Percentiles rank a stretch among this genome's conserved stretches.
These are phyloP conservation scores for Elymnias hypermnestra DNA, from an alignment of 1,140 invertebrate species.

Conservation along the genomic window DNA sequence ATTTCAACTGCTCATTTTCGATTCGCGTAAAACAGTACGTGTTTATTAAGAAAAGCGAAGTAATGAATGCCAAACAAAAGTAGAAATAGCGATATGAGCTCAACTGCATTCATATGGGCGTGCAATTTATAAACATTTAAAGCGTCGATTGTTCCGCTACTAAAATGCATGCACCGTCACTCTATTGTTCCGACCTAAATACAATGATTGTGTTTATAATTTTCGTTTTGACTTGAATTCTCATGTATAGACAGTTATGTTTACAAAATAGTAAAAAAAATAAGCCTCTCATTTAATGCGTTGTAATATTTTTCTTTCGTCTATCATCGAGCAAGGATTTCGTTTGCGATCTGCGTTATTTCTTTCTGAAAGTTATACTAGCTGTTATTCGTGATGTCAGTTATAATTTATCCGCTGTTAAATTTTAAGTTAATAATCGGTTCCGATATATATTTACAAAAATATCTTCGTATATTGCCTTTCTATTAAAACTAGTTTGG, in stretches of 20 bases:
- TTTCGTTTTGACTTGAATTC: constrained; percentile 4
- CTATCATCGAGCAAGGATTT: too few relatives aligned
- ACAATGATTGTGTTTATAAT: constrained; percentile 14
- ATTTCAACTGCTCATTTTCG: constrained; percentile 7
- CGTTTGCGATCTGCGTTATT: too few relatives aligned
- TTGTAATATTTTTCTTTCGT: too few relatives aligned
- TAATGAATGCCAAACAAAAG: constrained; percentile 33
- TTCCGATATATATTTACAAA: too few relatives aligned
- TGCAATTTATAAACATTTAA: constrained; percentile 63
- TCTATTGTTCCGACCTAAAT: constrained; percentile 40
- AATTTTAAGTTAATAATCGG: too few relatives aligned
- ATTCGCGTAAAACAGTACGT: constrained; percentile 15
- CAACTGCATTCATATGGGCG: constrained; percentile 38
- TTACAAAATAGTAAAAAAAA: too few relatives aligned
- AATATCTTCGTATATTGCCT: too few relatives aligned
- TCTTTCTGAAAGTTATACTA: too few relatives aligned
- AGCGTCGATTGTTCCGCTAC: constrained; percentile 58
- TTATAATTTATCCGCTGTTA: too few relatives aligned
- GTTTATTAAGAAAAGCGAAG: constrained; percentile 26
- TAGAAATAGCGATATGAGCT: constrained; percentile 28
- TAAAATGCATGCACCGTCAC: constrained; percentile 46
- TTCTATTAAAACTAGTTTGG: too few relatives aligned
- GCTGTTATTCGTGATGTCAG: too few relatives aligned
- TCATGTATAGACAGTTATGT: not conserved
- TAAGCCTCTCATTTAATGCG: too few relatives aligned